Conservation (phyloP, 2,888 invertebrate species). For the Diaphora mendica region DNA sequence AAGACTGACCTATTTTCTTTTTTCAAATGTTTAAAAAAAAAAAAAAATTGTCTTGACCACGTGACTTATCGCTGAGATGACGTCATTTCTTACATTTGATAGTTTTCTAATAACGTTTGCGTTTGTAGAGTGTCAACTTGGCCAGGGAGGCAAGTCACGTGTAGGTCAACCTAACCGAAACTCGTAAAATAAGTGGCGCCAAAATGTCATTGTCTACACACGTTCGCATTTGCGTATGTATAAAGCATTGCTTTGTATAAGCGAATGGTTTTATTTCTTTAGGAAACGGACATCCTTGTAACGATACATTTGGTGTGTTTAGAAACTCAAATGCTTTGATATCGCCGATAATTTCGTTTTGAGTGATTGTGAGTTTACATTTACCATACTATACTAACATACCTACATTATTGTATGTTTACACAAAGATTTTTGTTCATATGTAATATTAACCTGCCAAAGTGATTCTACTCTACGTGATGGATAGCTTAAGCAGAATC, state of each 20-base stretch:
- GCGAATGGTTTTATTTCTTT: constrained; percentile 41
- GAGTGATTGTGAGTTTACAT: background rate
- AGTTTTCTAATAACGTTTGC: no score
- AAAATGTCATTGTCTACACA: constrained; percentile 23
- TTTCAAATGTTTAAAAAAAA: background rate
- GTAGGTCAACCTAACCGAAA: background rate
- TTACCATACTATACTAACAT: background rate
- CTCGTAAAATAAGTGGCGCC: constrained; percentile 28
- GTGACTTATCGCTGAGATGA: no score
- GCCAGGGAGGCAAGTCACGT: background rate
- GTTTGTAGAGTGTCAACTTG: no score
- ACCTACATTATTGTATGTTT: no score
- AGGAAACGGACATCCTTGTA: constrained; percentile 50
- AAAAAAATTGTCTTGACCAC: no score
- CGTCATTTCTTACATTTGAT: no score
- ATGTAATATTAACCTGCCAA: no score
- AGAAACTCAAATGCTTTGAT: constrained; percentile 10
- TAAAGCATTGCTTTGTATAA: constrained; percentile 18
- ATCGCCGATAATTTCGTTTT: background rate
- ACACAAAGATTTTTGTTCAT: no score
- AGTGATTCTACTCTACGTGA: no score
- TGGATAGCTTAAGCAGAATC: no score
- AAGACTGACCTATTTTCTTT: background rate
- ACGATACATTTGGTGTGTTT: background rate
- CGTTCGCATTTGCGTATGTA: constrained; percentile 31